Conservation (phyloP, 1,140 invertebrate species). For the Leptonema lineaticorne region DNA sequence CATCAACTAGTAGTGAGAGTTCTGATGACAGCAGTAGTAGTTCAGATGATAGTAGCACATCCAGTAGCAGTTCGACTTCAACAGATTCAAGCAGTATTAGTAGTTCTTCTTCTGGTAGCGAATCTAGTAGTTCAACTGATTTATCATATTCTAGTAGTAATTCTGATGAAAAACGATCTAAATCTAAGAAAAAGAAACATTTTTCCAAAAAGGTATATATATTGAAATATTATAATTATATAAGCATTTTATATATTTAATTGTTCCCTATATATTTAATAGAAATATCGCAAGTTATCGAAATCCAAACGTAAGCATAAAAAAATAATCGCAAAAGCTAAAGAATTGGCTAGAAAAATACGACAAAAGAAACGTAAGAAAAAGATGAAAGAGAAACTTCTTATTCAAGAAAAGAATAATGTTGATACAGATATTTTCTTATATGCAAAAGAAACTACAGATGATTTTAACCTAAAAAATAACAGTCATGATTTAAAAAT, state of each 20-base stretch:
- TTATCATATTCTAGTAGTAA: slow-evolving; percentile 3
- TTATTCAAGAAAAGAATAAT: slow-evolving; percentile 2
- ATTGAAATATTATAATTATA: not conserved
- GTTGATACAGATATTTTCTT: not conserved
- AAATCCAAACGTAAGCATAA: slow-evolving; percentile 29
- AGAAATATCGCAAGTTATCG: slow-evolving; percentile 16
- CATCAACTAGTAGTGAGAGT: slow-evolving; percentile 15
- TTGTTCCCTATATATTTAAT: not conserved
- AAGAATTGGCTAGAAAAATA: slow-evolving; percentile 29
- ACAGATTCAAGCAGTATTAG: slow-evolving; percentile 4
- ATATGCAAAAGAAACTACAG: not conserved
- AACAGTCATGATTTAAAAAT: not conserved
- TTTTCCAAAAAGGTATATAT: slow-evolving; percentile 30
- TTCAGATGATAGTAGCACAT: not conserved
- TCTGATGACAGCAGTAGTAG: not conserved
- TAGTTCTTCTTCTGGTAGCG: not conserved
- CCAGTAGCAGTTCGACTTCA: not conserved
- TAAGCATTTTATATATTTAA: not conserved
- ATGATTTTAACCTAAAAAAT: not conserved
- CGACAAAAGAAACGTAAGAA: slow-evolving; percentile 26
- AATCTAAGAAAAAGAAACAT: slow-evolving; percentile 18
- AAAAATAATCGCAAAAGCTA: slow-evolving; percentile 27
- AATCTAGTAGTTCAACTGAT: not conserved
- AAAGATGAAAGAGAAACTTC: slow-evolving; percentile 12
- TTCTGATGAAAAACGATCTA: slow-evolving; percentile 1